Base-by-base conservation (phyloP, 64 coral and sea anemone species). In the Acropora yongei region DNA sequence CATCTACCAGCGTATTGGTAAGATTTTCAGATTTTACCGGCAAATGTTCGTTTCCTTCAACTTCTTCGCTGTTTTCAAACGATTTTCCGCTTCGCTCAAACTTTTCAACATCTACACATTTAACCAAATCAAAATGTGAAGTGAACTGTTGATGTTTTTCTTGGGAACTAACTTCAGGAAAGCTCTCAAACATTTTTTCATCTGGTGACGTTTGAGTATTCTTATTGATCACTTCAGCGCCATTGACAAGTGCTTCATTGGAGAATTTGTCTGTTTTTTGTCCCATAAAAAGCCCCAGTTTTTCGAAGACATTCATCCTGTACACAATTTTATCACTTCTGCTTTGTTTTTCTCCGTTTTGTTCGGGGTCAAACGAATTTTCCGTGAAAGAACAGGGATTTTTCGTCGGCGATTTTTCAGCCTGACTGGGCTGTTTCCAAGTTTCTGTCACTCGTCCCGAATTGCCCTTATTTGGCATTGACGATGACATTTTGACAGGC, bases 261-360 rank as follows among this genome's bases (percentile, higher is more conserved):
- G 60, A 68, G 42, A 47, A 67, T 16, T 39, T 68, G 13, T 41
- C 6, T 14, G 57, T 66, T 1, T 19, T 66, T 85, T 72, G 16
- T 11, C 44, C 82, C 10, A n/a, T 2, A n/a, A 71, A 72, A 5
- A 85, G 43, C 14, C 9, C 82, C 82, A 85, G 3, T 49, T 85
- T 85, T n/a, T 85, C 65, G 49, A 85, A 85, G 16, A 85, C 1
- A 4, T 85, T 85, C 65, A 85, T 85, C 1, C 82, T 69, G 3
- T 30, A 69, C 6, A 17, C 57, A 68, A n/a, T 2, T 13, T 46
- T 18, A 12, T 71, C 68, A 71, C 18, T 40, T 81, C 20, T 11
- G 3, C 44, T 18, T 8, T 71, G 3, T 19, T 85, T 68, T 49
- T 17, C 63, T 20, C 65, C n/a, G 11, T 17, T 4, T n/a, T 49